phyloP scores from a whole-genome alignment of 2,113 vertebrate species.

The Seriola rivoliana region DNA sequence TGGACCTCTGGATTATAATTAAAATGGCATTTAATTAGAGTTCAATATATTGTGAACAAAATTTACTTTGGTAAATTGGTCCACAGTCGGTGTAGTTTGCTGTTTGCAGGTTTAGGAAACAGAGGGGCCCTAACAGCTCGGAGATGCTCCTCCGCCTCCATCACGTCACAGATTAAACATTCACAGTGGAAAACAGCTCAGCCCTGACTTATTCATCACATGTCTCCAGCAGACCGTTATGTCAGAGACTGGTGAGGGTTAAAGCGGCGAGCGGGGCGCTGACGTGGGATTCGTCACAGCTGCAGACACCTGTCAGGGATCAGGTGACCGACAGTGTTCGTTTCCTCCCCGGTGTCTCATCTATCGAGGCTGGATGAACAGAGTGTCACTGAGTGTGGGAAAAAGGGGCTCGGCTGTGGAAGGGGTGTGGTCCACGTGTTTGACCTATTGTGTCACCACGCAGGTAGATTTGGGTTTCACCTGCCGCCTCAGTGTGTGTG shows the following conservation, averaged over 20 bases:
- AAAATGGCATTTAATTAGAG: too few relatives aligned
- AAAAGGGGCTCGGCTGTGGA: not conserved
- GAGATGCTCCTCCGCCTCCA: not conserved
- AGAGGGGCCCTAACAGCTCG: too few relatives aligned
- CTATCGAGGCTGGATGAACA: not conserved
- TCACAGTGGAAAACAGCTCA: not conserved
- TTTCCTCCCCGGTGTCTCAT: slow-evolving; percentile 4
- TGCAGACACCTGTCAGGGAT: not conserved
- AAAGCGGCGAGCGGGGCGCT: not conserved
- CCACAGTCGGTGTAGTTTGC: too few relatives aligned
- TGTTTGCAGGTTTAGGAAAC: too few relatives aligned
- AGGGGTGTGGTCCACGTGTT: not conserved
- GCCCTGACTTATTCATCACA: slow-evolving; percentile 13
- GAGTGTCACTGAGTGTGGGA: not conserved
- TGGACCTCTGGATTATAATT: too few relatives aligned
- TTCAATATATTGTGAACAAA: too few relatives aligned
- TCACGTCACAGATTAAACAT: slow-evolving; percentile 4
- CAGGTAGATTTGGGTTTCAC: slow-evolving; percentile 16
- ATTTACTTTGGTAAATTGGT: too few relatives aligned
- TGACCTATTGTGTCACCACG: not conserved
- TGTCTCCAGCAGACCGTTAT: slow-evolving; percentile 3
- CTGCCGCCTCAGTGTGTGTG: not conserved
- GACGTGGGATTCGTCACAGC: not conserved
- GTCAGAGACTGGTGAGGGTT: not conserved
- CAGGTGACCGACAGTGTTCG: not conserved